Evolutionary conservation across 2,797 vertebrate species (phyloP), one percentile per base, ranked within the genome.

Genomic region (Ceryle rudis): DNA sequence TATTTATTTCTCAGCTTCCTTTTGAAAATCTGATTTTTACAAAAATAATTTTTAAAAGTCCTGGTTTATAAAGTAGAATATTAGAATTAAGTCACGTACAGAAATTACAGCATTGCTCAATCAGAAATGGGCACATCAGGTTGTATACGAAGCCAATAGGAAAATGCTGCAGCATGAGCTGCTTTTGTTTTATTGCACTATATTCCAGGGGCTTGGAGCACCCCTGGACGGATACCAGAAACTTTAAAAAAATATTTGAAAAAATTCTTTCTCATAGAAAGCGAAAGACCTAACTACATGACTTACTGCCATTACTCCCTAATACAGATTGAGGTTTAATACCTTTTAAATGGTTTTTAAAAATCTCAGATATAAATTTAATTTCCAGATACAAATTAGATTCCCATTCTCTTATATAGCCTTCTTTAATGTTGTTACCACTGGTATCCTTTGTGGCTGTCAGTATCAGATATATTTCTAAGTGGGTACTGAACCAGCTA

Each of bases 321-420:
- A 80, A 80, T 35, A 29, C 11, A 80, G 60, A 72, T 19, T 20
- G 11, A 39, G 35, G 29, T 47, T 95, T 83, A 86, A 93, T 85
- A 74, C 41, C 41, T 85, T 82, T 61, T 87, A 92, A 90, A 89
- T 37, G 57, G 1, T 73, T 92, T 89, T 90, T 41, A 14, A 84
- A 93, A 93, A 74, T 80, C 71, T 85, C 86, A 92, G 83, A 41
- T 71, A 87, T 57, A 93, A 96, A 96, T 95, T 97, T 93, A 89
- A 94, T 97, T 95, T 95, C 64, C 94, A 89, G 88, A 83, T 85
- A 89, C 78, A 82, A 95, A 95, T 97, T 95, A 95, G 92, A 95
- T 95, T 95, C 49, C 74, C 72, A 51, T 74, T 94, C 86, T 83
- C 78, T 74, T 92, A 65, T 26, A 92, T 91, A 97, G 95, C 79